Evolutionary conservation across 2,797 vertebrate genomes (phyloP), one percentile per base, ranked within the genome.

Genomic region (Xenops minutus): DNA sequence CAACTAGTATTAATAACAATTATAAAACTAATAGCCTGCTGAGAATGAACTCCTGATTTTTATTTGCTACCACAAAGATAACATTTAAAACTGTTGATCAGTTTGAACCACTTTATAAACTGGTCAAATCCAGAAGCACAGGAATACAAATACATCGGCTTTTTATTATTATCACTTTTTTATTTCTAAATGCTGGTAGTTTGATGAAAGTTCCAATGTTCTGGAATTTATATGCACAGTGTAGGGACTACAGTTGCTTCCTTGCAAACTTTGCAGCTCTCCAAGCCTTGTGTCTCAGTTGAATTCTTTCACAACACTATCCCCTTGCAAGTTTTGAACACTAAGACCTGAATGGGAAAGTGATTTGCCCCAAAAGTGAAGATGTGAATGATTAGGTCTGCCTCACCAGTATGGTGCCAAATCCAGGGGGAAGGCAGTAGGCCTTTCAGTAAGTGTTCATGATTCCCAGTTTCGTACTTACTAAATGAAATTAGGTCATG

Each of bases 1-100:
- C 41, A 89, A 80, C 74, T 72, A 62, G 76, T 96, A 95, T 96
- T 93, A 96, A 96, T 96, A 95, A 94, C 89, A 95, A 94, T 96
- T 96, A 91, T 75, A 90, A 92, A 87, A 71, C 85, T 84, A 94
- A 95, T 79, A 96, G 44, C 71, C 86, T 88, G 76, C 72, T 91
- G 87, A 80, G 75, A 91, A 89, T 69, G 34, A 92, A 73, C 76
- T 93, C 56, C 39, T 93, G 58, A 41, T 72, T 93, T 94, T 92
- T 93, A 92, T 59, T 88, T 54, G 59, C 74, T 95, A 18, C 71
- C 54, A 88, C 29, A 64, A 77, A 94, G 95, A 71, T 59, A 71
- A 26, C 54, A 64, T 71, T 77, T 85, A 88, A 87, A 90, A 92
- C 41, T 71, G 93, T 64, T 88, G 56, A 69, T 87, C 63, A 48